Base-by-base conservation (phyloP, 2,888 invertebrate genomes). In the Noctua fimbriata region DNA sequence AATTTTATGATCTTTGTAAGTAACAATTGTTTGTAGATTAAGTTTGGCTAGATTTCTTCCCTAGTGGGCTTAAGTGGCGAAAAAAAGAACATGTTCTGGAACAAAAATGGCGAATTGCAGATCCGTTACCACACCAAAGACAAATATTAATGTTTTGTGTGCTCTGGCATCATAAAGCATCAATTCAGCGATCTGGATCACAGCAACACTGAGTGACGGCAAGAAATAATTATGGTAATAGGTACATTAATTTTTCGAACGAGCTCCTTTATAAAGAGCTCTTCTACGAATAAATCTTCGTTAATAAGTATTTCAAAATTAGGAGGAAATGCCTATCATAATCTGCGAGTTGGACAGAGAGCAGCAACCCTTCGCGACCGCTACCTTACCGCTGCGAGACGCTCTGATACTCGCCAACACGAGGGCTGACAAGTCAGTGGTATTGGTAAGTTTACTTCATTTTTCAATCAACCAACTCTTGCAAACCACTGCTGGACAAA, bases 371-470 rank as follows among this genome's bases (percentile, higher is more conserved):
- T 91, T 94, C 60, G 95, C 95, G 5, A 90, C 74, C 14, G 93
- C 93, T 74, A 63, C 84, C 1, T 79, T 95, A 80, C 95, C 95
- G 7, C 91, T 95, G 5, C 89, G 93, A 0, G 94, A 94, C 24
- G 93, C 93, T 0, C 69, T 95, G 66, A 78, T 92, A 2, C 92
- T 94, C 79, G 89, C 91, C 4, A 95, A 95, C 77, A 85, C 90
- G 36, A 89, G 94, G 5, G 93, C 90, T 0, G 94, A 95, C 76
- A 92, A 94, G 92, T 95, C 95, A 0, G 86, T 95, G 1, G 92
- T 93, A 6, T 77, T 95, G 92, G 95, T 95, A 83, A 89, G 85
- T 74, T 32, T 14, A 58, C 16, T 58, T 67, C n/a, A 67, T n/a
- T 67, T 44, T 67, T 32, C 10, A 18, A 63, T 21, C 18, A 32